Percentiles rank a stretch among this genome's conserved stretches.
Evolutionary conservation across 2,888 invertebrate genomes (phyloP).

Genomic region (Agonopterix arenella): DNA sequence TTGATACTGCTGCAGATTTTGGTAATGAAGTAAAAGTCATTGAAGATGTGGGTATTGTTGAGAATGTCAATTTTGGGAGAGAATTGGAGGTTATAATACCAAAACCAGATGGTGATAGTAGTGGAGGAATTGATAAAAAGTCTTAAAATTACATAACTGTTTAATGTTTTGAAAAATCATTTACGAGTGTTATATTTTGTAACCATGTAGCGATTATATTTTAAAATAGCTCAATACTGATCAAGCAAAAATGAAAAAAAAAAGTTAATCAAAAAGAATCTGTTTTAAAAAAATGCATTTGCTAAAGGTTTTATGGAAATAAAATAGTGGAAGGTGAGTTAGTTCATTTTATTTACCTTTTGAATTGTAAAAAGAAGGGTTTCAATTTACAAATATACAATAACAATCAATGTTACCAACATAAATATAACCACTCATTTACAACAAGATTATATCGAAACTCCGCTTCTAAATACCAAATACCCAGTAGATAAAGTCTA

Average conservation of each 20-base stretch:
- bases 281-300: neutral
- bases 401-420: too few relatives aligned
- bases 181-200: neutral
- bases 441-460: too few relatives aligned
- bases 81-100: conserved; percentile 32
- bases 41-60: conserved; percentile 25
- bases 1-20: conserved; percentile 50
- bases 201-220: too few relatives aligned
- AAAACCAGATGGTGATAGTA: conserved; percentile 30
- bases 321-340: too few relatives aligned
- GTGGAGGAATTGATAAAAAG: conserved; percentile 56
- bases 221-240: neutral
- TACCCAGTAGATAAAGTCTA: too few relatives aligned
- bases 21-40: conserved; percentile 38
- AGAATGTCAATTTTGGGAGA: conserved; percentile 43
- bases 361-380: too few relatives aligned
- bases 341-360: too few relatives aligned
- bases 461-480: too few relatives aligned
- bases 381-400: too few relatives aligned
- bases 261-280: neutral
- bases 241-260: neutral
- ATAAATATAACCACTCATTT: too few relatives aligned
- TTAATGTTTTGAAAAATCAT: conserved; percentile 4
- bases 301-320: conserved; percentile 2
- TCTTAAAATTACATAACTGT: conserved; percentile 39